A percentile compares a stretch with the other conserved stretches of the same genome.
These are phyloP conservation scores for Ormyrus pomaceus DNA, from an alignment of 2,888 invertebrate genomes.

Conservation along the genomic window DNA sequence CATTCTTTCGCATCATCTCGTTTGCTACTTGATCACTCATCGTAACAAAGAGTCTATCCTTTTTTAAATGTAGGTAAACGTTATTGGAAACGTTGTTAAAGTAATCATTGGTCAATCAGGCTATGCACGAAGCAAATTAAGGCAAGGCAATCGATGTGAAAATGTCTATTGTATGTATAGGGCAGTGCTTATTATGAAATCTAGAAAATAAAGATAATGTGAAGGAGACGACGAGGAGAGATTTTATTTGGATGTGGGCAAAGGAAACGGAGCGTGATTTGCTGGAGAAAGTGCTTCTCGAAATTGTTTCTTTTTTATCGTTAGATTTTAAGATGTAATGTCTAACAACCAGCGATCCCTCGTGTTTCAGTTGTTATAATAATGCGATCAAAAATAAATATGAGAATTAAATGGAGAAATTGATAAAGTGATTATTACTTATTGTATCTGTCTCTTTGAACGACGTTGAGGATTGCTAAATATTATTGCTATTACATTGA, in stretches of 20 bases:
- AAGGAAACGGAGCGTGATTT: constrained; percentile 43
- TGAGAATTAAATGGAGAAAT: constrained; percentile 58
- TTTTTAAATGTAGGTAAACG: constrained; percentile 53
- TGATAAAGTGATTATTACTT: constrained; percentile 63
- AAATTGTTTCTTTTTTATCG: constrained; percentile 68
- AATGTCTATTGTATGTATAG: constrained; percentile 52
- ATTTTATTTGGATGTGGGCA: constrained; percentile 1
- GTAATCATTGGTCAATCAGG: constrained; percentile 54
- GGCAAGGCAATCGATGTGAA: constrained; percentile 51
- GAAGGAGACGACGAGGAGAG: constrained; percentile 1
- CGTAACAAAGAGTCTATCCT: constrained; percentile 57
- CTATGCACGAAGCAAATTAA: constrained; percentile 46
- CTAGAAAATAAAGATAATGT: constrained; percentile 23
- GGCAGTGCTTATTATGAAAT: constrained; percentile 48
- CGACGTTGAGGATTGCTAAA: constrained; percentile 71
- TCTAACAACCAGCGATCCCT: constrained; percentile 67
- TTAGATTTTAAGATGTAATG: constrained; percentile 68
- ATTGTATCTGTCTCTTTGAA: constrained; percentile 69
- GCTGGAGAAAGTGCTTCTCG: constrained; percentile 62
- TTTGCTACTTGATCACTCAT: constrained; percentile 59
- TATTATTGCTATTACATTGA: constrained; percentile 69
- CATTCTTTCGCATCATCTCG: constrained; percentile 58
- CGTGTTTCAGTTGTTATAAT: constrained; percentile 69
- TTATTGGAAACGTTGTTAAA: constrained; percentile 50
- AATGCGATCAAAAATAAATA: constrained; percentile 60